Base-by-base conservation (phyloP, 2,888 invertebrate species). In the Eupithecia centaureata region DNA sequence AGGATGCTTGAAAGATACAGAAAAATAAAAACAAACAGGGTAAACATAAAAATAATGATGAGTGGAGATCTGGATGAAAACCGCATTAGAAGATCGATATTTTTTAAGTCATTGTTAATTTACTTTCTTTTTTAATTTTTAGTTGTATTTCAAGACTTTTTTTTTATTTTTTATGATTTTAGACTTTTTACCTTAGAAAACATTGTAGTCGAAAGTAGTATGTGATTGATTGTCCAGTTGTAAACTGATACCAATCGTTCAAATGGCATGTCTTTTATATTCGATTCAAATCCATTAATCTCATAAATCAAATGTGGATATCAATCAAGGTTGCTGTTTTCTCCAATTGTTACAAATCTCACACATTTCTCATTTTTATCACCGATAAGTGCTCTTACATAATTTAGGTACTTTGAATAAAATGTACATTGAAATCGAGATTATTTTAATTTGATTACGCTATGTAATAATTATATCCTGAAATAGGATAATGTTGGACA, bases 191-290 rank as follows among this genome's bases (percentile, higher is more conserved):
- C 82, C 79, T 77, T 77, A 27, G 61, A 67, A 61, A 76, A 61
- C 82, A 82, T 82, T 70, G 66, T 57, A 18, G 51, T 42, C 15
- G 32, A 30, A 54, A 61, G 67, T 62, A 61, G 58, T 72, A 65
- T 63, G 27, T 63, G 59, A 61, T 54, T 22, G 65, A 68, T 71
- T 75, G 61, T 56, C 56, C 67, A 66, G 33, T 68, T 67, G 60
- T 65, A 52, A 65, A 82, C 78, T 83, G 80, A 78, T 77, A 77
- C 59, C 64, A 68, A 70, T 69, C 54, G 33, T 63, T 60, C 61
- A 61, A 72, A 73, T 56, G 32, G 30, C 62, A 67, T 67, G 77
- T 74, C 75, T 79, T 79, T 76, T 78, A 81, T 81, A 77, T 74
- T 71, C 67, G 60, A 65, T 56, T 67, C 56, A 64, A 67, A 68